Evolutionary conservation across 2,888 invertebrate species (phyloP), one percentile per base, ranked within the genome.

Genomic region (Pristionchus fissidentatus): DNA sequence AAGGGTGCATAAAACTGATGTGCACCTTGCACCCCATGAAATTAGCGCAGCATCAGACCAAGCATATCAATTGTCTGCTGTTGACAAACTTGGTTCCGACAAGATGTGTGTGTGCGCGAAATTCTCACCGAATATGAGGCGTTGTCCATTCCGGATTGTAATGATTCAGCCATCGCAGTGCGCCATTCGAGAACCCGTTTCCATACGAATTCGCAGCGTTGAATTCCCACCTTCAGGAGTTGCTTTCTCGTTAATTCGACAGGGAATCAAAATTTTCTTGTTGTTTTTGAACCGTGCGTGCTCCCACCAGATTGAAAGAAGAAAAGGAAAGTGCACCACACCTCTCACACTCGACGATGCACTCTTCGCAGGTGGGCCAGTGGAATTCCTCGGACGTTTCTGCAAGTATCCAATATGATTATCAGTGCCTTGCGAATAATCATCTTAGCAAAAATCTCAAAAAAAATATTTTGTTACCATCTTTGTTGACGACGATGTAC

Each of bases 121-220:
- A 19, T 26, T 8, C 79, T 57, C 26, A 85, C 85, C 87, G 84
- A 62, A 89, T 87, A 73, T 87, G 86, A 7, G 82, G 83, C 19
- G 83, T 84, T 1, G 87, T 86, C 87, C 87, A 87, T 19, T 85
- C 83, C 13, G 83, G 26, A 57, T 89, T 87, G 70, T 85, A 84
- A 1, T 85, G 41, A 26, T 84, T 73, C 32, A 90, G 82, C 87
- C 87, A 90, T 13, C 84, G 85, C 32, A 89, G 49, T 3, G 89
- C 88, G 29, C 88, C 90, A 1, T 83, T 84, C 13, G 88, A 87
- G 84, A 90, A 91, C 10, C 86, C 89, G 49, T 85, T 84, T 13
- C 89, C 87, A 62, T 91, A 91, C 1, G 91, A 91, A 77, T 90
- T 91, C 78, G 87, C 90, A 2, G 89, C 86, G 52, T 89, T 88